Conservation (phyloP, 2,888 invertebrate species). For the Zele albiditarsus region DNA sequence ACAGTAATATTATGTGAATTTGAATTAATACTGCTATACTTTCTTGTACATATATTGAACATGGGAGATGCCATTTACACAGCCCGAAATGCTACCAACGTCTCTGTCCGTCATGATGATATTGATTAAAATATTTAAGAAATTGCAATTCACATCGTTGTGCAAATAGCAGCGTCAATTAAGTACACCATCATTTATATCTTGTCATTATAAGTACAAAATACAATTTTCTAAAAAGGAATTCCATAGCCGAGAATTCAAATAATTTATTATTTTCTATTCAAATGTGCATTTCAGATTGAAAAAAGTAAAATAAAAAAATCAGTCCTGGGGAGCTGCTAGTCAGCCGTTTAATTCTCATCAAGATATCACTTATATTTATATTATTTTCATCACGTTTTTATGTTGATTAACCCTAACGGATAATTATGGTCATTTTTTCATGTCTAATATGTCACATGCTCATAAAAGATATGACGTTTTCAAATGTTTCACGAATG, state of each 20-base stretch:
- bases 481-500: neutral
- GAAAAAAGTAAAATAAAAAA: neutral
- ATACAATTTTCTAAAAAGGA: neutral
- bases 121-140: no score
- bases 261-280: neutral
- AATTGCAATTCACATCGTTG: neutral
- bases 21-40: neutral
- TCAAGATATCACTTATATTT: no score
- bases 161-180: neutral
- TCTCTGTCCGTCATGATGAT: no score
- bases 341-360: conserved; percentile 14
- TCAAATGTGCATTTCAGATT: conserved; percentile 8
- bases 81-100: no score
- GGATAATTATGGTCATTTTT: neutral
- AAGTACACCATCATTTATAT: neutral
- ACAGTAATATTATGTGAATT: conserved; percentile 4
- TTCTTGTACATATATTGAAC: no score
- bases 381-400: neutral
- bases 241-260: neutral
- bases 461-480: neutral
- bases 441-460: neutral
- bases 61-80: no score
- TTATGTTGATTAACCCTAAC: neutral
- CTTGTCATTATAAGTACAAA: neutral
- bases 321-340: conserved; percentile 28